Base-by-base conservation (phyloP, 2,113 vertebrate genomes). In the Butorides virescens region DNA sequence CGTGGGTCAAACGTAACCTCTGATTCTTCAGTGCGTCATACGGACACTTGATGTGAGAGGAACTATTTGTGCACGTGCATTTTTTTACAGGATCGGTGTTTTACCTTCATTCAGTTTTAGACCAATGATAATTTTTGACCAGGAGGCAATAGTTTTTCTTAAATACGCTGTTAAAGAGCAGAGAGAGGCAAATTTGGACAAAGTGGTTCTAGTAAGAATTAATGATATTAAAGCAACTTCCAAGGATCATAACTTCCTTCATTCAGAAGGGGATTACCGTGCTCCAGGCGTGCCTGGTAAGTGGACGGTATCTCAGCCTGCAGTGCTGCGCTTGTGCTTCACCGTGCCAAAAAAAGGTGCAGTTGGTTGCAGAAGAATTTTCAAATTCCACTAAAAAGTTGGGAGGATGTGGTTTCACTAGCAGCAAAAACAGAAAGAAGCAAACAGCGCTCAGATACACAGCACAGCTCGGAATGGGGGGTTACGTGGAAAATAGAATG, bases 351-450 rank as follows among this genome's bases (percentile, higher is more conserved):
- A 15, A 59, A 7, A 98, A 34, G 39, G 42, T 92, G 86, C 98
- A 98, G 47, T 5, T 94, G 86, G 79, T 90, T 7, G 9, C 79
- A 13, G 97, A 96, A 42, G 68, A 90, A 5, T 90, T 81, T 16
- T 93, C 88, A 77, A 84, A 98, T 62, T 91, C 75, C 94, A 98
- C 93, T 12, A 2, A 67, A 63, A 98, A 59, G 7, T 91, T 52
- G 1, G 98, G 98, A 92, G 98, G 96, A 78, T 89, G 94, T 36
- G 98, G 98, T 92, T 93, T 97, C 96, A 98, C 98, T 98, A 55
- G 67, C 14, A n/a, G 84, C 21, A 32, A 70, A 72, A 78, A 91
- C 10, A 95, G 44, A 95, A 62, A 95, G 20, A 70, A 61, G 67
- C 34, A 36, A 53, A 44, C 2, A 1, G 5, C 1, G 36, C 72